Base-by-base conservation (phyloP, 2,797 vertebrate genomes). In the Pipistrellus nathusii region DNA sequence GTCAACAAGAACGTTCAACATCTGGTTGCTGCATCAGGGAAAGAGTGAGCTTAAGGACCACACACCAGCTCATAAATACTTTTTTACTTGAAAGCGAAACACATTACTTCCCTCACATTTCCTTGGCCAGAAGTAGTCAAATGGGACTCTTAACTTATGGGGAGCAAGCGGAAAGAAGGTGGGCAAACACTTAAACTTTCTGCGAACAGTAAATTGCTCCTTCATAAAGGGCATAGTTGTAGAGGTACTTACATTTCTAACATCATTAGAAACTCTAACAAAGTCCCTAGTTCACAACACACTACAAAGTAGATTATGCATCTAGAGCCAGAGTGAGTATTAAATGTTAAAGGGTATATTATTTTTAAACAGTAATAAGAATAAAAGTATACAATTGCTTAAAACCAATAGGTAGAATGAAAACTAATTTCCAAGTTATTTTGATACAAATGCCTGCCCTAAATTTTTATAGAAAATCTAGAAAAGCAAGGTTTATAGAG, bases 381-480 rank as follows among this genome's bases (percentile, higher is more conserved):
- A 90, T 77, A 57, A 78, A 87, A 88, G 68, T 82, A 85, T 41
- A 87, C 4, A 72, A 72, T 41, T 96, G 11, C 69, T 85, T 91
- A 69, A 71, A 77, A 53, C 27, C 15, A 85, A 62, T 9, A 88
- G 20, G 17, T 62, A 92, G 66, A 90, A 82, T 87, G 4, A 6
- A 77, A 81, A 91, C 53, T 32, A 85, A 72, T 13, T 71, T 73
- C 14, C 38, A 55, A 5, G 48, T 59, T 64, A 51, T 83, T 72
- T 77, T 89, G 7, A 73, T 68, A 76, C 32, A 55, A 62, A 68
- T 85, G 53, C 15, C 55, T 78, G 48, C 48, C 44, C 17, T 64
- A 83, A 84, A 80, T 84, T 12, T 75, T 92, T 72, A 57, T 51
- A 68, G 38, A 90, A 95, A 80, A 85, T 30, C n/a, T 92, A 30